Evolutionary conservation across 2,113 vertebrate genomes (phyloP), one percentile per base, ranked within the genome.

Genomic region (Toxotes jaculatrix): DNA sequence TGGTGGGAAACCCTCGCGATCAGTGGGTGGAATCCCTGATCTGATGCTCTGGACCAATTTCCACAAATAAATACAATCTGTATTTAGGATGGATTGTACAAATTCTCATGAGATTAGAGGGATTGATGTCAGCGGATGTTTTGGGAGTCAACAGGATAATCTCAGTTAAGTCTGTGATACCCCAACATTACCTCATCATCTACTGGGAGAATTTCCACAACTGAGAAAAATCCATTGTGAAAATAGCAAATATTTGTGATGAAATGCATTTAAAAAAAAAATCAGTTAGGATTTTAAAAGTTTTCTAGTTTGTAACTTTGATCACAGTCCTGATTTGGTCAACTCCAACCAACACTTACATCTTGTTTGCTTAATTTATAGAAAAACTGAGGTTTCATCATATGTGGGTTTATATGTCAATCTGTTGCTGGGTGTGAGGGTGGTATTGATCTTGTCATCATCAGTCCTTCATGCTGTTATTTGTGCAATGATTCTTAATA

Each of bases 111-210:
- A 49, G 85, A 62, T 74, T 74, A 70, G 51, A 61, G 34, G 49
- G 43, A 27, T 66, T 77, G 42, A 57, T 55, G 34, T 65, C 49
- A 62, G 4, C 34, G 36, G 51, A 59, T 68, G 67, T 57, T 87
- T 70, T 72, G 14, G 4, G 66, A 80, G 21, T 73, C 49, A 61
- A 36, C 3, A 0, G 12, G 71, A 85, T 80, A 74, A 87, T 89
- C 72, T 64, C 17, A 11, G 21, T 59, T 65, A 61, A 69, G 4
- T 67, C 67, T 77, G 57, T 55, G 36, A 38, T 32, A 63, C 16
- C 34, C 36, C 36, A 49, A 80, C 13, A 31, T 65, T 32, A 43
- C 8, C 17, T 42, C 59, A 16, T 69, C 6, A 69, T 49, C 9
- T 36, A 27, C 21, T 14, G 16, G 8, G 8, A 70, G 19, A 40